Evolutionary conservation across 2,113 vertebrate species (phyloP), one percentile per base, ranked within the genome.

Genomic region (Takifugu bimaculatus): DNA sequence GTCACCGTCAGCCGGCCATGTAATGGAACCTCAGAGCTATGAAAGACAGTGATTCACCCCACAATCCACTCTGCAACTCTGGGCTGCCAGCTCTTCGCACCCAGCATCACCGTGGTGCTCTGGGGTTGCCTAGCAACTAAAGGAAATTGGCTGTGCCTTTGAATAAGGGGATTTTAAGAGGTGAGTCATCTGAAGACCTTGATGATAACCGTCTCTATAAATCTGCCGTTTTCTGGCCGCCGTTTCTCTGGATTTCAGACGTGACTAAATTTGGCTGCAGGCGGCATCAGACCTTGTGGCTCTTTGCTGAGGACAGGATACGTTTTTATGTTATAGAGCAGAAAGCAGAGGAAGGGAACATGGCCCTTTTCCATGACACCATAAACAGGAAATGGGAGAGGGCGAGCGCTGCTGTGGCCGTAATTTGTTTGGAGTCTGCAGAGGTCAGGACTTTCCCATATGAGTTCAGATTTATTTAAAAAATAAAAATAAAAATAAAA

Each of bases 91-190:
- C 77, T 75, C 76, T 77, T 70, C 78, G 82, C 82, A 72, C 70
- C 11, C 2, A 77, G 77, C 84, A 81, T 81, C 73, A 32, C 79
- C 58, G 65, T 58, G 60, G 75, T 39, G 12, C 83, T 69, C 68
- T 52, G 2, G 6, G 44, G 90, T 91, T 91, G 88, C 90, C 69
- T 83, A 87, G 90, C 87, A 91, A 91, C 90, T 75, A 67, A 77
- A 84, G 65, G 69, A 75, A 88, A 86, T 70, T 63, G 74, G 70
- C 87, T 63, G 85, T 87, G 82, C 77, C 67, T 86, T 85, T 85
- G 81, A 89, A 87, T 87, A 75, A 78, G 73, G 70, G 51, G 54
- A 63, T 78, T 84, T 80, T 72, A 79, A 65, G 57, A 71, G 60
- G 60, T 79, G 80, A 77, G 81, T 79, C 81, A 74, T 69, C 65